Conservation (phyloP, 2,797 vertebrate genomes). For the Schizothorax lantsangensis region DNA sequence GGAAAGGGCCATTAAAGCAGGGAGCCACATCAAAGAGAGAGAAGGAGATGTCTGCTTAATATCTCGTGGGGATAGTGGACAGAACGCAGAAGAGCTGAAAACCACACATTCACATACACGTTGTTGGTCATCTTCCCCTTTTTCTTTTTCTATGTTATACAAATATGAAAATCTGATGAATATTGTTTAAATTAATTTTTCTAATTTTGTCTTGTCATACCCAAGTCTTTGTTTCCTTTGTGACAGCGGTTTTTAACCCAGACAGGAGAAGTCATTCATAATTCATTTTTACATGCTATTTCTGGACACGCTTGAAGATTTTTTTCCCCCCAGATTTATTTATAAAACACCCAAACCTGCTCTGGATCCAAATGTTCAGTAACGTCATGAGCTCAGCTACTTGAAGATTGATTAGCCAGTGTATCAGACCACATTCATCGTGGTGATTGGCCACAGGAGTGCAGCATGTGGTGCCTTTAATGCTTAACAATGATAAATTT, state of each 20-base stretch:
- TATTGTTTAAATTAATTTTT: background rate
- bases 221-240: background rate
- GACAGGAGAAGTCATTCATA: conserved; percentile 25
- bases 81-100: conserved; percentile 76
- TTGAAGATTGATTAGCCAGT: conserved; percentile 60
- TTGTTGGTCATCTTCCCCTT: background rate
- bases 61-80: conserved; percentile 68
- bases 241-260: conserved; percentile 2
- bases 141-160: background rate
- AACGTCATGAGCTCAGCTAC: conserved; percentile 52
- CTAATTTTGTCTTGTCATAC: background rate
- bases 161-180: background rate
- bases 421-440: conserved; percentile 45
- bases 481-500: conserved; percentile 58
- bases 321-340: conserved; percentile 18
- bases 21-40: conserved; percentile 85
- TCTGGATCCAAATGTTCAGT: conserved; percentile 40
- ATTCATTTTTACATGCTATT: conserved; percentile 37
- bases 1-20: conserved; percentile 81
- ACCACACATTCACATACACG: conserved; percentile 29
- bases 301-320: conserved; percentile 25
- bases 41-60: conserved; percentile 82
- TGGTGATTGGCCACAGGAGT: conserved; percentile 35
- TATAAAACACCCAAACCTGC: conserved; percentile 42
- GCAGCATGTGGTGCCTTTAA: conserved; percentile 29